A percentile compares a stretch with the other conserved stretches of the same genome.
phyloP scores from a whole-genome alignment of 1,140 invertebrate genomes.

The Phortica variegata region DNA sequence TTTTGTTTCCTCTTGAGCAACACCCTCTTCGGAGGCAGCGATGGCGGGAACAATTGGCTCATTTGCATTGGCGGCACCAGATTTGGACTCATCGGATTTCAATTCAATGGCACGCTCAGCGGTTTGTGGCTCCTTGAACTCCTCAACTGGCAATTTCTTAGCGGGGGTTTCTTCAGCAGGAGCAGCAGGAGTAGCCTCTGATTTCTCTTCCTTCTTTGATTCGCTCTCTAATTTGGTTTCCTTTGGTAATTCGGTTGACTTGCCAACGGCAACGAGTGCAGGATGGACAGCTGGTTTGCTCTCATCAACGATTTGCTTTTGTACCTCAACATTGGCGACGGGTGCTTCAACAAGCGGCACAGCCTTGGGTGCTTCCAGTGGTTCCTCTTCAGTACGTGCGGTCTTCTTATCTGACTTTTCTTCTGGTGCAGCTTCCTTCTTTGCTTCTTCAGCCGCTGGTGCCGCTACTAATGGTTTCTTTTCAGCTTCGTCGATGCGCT shows the following conservation, averaged over 20 bases:
- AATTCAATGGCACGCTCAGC: constrained; percentile 17
- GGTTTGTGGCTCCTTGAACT: constrained; percentile 3
- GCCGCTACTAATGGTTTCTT: constrained; percentile 1
- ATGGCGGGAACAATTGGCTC: constrained; percentile 4
- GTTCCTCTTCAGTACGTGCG: constrained; percentile 30
- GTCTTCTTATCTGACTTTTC: constrained; percentile 29
- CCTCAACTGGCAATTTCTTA: constrained; percentile 25
- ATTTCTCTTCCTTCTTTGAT: no score
- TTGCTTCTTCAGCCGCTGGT: constrained; percentile 11
- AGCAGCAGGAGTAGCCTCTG: not conserved
- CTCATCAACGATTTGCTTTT: constrained; percentile 34
- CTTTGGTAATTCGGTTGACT: constrained; percentile 3
- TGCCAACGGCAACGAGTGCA: not conserved
- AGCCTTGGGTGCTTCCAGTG: constrained; percentile 28
- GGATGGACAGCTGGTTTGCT: constrained; percentile 8
- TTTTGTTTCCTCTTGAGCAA: constrained; percentile 8
- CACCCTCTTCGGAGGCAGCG: not conserved
- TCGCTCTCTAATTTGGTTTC: no score
- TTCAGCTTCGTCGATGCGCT: not conserved
- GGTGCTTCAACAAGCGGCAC: constrained; percentile 26
- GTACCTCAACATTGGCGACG: constrained; percentile 21
- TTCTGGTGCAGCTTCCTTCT: constrained; percentile 7
- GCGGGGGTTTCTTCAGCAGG: constrained; percentile 8
- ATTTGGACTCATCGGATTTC: constrained; percentile 15
- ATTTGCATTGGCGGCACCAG: no score